A percentile compares a stretch with the other conserved stretches of the same genome.
These are phyloP conservation scores for Apteryx mantelli DNA, from an alignment of 2,113 vertebrate species.

Conservation along the genomic window DNA sequence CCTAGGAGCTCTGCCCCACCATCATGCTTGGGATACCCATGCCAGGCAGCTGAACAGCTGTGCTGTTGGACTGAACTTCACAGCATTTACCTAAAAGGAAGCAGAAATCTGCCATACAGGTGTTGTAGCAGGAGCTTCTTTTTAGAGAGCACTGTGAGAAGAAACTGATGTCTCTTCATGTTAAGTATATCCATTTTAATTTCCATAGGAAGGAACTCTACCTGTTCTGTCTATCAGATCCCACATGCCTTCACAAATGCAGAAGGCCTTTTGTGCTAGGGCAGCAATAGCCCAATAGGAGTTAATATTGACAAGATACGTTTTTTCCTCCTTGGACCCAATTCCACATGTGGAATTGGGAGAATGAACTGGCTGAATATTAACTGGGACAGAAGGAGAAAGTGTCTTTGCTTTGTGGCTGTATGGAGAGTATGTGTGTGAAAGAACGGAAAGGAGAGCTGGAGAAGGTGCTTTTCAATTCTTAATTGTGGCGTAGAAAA, in stretches of 20 bases:
- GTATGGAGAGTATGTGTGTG: no score
- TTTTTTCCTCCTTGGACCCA: neutral
- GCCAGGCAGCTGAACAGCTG: neutral
- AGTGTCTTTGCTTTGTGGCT: neutral
- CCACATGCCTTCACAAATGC: neutral
- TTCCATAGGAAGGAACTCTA: neutral
- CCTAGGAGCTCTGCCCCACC: neutral
- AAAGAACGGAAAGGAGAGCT: neutral
- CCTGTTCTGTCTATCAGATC: neutral
- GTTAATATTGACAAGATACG: neutral
- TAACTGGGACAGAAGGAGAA: neutral
- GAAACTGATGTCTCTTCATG: neutral
- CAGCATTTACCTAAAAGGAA: neutral
- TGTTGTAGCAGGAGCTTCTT: neutral
- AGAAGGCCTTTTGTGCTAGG: neutral
- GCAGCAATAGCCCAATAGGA: neutral
- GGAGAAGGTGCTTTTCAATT: neutral
- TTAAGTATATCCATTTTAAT: no score
- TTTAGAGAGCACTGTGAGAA: neutral
- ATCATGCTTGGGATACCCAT: neutral
- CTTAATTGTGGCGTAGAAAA: neutral
- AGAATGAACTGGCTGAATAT: neutral
- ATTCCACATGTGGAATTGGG: neutral
- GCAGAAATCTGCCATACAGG: neutral
- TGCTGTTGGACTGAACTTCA: neutral